These are phyloP conservation scores for Euwallacea similis DNA, from an alignment of 1,140 invertebrate species.

Conservation along the genomic window DNA sequence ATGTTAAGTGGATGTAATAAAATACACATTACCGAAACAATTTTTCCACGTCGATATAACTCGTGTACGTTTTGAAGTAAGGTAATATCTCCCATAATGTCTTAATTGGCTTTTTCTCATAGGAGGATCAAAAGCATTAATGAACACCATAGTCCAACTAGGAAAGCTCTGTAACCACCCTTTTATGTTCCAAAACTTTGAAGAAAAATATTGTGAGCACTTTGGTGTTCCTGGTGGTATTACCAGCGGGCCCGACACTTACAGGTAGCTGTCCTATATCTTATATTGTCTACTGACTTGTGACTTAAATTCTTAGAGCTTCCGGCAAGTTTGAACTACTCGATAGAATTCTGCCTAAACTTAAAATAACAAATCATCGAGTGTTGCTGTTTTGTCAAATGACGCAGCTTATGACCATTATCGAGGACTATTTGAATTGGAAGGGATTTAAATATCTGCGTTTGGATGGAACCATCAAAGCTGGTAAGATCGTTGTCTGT, in stretches of 20 bases:
- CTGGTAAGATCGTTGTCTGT: slow-evolving; percentile 50
- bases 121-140: slow-evolving; percentile 93
- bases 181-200: slow-evolving; percentile 98
- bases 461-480: slow-evolving; percentile 96
- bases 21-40: too few species aligned
- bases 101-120: not conserved
- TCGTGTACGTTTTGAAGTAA: too few species aligned
- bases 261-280: slow-evolving; percentile 19
- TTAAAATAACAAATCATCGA: slow-evolving; percentile 87
- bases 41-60: too few species aligned
- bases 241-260: slow-evolving; percentile 82
- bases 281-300: slow-evolving; percentile 56
- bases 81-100: too few species aligned
- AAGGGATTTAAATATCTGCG: slow-evolving; percentile 74
- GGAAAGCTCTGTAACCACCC: slow-evolving; percentile 99
- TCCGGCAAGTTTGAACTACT: slow-evolving; percentile 98
- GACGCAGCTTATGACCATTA: slow-evolving; percentile 99
- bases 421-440: slow-evolving; percentile 96
- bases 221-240: slow-evolving; percentile 71
- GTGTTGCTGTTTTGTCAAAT: slow-evolving; percentile 99
- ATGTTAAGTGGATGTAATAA: too few species aligned
- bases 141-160: slow-evolving; percentile 99
- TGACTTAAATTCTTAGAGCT: slow-evolving; percentile 57
- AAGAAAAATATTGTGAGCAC: slow-evolving; percentile 96
- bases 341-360: slow-evolving; percentile 96